Evolutionary conservation across 2,888 invertebrate species (phyloP).

Genomic region (Diloba caeruleocephala): DNA sequence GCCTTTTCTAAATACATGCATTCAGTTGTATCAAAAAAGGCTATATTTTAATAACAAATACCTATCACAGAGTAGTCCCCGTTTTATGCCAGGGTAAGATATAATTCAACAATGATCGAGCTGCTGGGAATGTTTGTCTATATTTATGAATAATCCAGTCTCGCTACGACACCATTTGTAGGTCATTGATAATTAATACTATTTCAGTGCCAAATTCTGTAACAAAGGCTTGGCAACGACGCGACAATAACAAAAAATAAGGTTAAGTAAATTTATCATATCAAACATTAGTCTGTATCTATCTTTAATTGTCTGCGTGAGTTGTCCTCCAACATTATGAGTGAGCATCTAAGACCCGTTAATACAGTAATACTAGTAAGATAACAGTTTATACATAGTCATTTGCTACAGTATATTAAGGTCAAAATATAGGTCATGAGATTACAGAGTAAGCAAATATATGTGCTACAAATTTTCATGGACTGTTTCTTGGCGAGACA

Average conservation of each 20-base stretch:
- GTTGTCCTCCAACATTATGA: slow-evolving; percentile 2
- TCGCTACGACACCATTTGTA: slow-evolving; percentile 21
- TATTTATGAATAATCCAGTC: slow-evolving; percentile 45
- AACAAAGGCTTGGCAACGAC: slow-evolving; percentile 42
- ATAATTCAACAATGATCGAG: slow-evolving; percentile 36
- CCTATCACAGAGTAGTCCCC: slow-evolving; percentile 6
- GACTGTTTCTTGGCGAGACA: slow-evolving; percentile 53
- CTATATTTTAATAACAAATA: slow-evolving; percentile 2
- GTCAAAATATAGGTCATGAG: slow-evolving; percentile 36
- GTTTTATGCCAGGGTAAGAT: slow-evolving; percentile 31
- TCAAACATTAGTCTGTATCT: slow-evolving; percentile 22
- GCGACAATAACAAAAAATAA: slow-evolving; percentile 45
- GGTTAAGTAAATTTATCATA: slow-evolving; percentile 42
- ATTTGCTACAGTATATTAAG: slow-evolving; percentile 10
- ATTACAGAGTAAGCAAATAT: slow-evolving; percentile 12
- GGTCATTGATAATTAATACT: slow-evolving; percentile 46
- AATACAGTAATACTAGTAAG: slow-evolving; percentile 7
- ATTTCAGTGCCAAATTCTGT: slow-evolving; percentile 44
- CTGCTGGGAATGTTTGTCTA: slow-evolving; percentile 21
- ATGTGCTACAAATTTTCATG: slow-evolving; percentile 39
- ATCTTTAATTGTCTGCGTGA: slow-evolving; percentile 23
- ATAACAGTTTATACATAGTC: slow-evolving; percentile 7
- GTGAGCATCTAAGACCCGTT: slow-evolving; percentile 3
- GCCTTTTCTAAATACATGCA: too few species aligned
- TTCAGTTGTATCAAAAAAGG: too few species aligned